A percentile compares a stretch with the other conserved stretches of the same genome.
Evolutionary conservation across 1,140 invertebrate genomes (phyloP).

Genomic region (Drosophila kurseongensis): DNA sequence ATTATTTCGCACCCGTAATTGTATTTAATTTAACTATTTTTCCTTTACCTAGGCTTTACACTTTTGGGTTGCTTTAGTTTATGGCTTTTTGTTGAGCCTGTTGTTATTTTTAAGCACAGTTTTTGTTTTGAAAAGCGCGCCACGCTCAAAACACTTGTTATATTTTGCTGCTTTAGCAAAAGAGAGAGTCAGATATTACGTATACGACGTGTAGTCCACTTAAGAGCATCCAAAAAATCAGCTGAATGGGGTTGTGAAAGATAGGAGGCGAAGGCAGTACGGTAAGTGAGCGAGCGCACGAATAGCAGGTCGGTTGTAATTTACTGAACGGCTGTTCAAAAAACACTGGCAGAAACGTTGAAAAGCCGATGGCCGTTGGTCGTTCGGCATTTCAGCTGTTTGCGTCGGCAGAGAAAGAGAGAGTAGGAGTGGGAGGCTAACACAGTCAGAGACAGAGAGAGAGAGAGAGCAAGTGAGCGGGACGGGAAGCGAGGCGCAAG

Average conservation of each 20-base stretch:
- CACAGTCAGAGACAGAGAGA: neutral
- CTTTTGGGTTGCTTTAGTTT: neutral
- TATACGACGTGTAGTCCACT: slow-evolving; percentile 35
- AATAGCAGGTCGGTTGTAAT: slow-evolving; percentile 33
- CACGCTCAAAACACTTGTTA: slow-evolving; percentile 39
- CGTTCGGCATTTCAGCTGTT: slow-evolving; percentile 40
- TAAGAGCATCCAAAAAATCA: slow-evolving; percentile 38
- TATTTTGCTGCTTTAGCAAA: neutral
- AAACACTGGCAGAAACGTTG: slow-evolving; percentile 46
- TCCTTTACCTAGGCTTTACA: slow-evolving; percentile 17
- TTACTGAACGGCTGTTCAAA: slow-evolving; percentile 69
- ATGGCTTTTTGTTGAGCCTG: slow-evolving; percentile 5
- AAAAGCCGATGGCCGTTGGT: slow-evolving; percentile 34
- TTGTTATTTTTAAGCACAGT: slow-evolving; percentile 10
- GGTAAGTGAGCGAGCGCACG: slow-evolving; percentile 29
- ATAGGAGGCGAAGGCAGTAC: neutral
- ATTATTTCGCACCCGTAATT: slow-evolving; percentile 24
- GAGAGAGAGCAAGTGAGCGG: neutral
- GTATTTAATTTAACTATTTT: slow-evolving; percentile 11
- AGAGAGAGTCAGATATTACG: slow-evolving; percentile 34
- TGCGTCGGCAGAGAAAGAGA: slow-evolving; percentile 19
- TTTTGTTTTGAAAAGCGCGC: slow-evolving; percentile 42
- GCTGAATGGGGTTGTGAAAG: slow-evolving; percentile 7
- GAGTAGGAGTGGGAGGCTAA: no score
- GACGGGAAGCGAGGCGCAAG: neutral